These are phyloP conservation scores for Odontesthes bonariensis DNA, from an alignment of 2,113 vertebrate species.

Conservation along the genomic window DNA sequence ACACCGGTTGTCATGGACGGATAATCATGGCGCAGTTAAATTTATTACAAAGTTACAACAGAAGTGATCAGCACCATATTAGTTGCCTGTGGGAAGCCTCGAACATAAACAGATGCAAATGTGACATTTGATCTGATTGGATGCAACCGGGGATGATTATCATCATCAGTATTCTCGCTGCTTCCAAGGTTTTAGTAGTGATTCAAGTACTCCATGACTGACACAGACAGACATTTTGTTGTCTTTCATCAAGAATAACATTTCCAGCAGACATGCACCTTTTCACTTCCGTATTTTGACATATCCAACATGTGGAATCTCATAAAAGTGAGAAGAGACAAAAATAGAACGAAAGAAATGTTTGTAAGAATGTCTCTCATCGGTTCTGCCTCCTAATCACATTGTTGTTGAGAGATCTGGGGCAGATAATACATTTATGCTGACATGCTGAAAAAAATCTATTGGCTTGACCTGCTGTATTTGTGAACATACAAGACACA, in stretches of 20 bases:
- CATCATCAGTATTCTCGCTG: constrained; percentile 30
- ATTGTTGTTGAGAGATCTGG: constrained; percentile 19
- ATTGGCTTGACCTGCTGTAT: constrained; percentile 26
- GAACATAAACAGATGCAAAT: constrained; percentile 48
- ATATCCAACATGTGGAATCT: constrained; percentile 5
- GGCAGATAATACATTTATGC: constrained; percentile 10
- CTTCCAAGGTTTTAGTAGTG: constrained; percentile 17
- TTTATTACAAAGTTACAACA: constrained; percentile 1
- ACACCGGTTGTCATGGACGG: constrained; percentile 8
- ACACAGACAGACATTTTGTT: constrained; percentile 24
- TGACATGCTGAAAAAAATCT: neutral
- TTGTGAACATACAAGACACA: constrained; percentile 18
- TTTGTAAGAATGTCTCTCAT: neutral
- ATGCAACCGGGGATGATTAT: constrained; percentile 38
- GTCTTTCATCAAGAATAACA: constrained; percentile 34
- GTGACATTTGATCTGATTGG: constrained; percentile 68
- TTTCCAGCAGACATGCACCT: constrained; percentile 29
- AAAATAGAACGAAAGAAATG: neutral
- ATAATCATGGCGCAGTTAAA: constrained; percentile 30
- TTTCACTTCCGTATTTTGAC: constrained; percentile 27
- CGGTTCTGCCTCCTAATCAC: constrained; percentile 9
- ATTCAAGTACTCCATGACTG: constrained; percentile 31
- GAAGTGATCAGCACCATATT: constrained; percentile 34
- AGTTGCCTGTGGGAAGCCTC: constrained; percentile 20
- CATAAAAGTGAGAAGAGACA: neutral